These are phyloP conservation scores for Fukomys damarensis DNA, from an alignment of 2,113 vertebrate genomes.

Conservation along the genomic window DNA sequence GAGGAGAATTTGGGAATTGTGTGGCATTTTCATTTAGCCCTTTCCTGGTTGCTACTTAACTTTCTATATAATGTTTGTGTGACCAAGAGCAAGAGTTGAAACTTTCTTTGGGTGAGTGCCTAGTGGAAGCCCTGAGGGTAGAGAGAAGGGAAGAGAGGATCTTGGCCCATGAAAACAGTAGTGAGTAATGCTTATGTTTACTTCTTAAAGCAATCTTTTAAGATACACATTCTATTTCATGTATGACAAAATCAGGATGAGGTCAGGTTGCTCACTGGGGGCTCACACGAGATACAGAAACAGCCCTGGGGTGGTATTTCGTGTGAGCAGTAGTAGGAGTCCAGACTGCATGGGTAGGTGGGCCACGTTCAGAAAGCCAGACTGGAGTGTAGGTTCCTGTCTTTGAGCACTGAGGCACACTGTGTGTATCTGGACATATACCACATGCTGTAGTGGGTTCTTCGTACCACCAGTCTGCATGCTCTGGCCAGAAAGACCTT, in stretches of 20 bases:
- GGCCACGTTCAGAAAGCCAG: fast-evolving
- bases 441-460: fast-evolving
- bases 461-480: too few species aligned
- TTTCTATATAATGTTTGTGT: neutral
- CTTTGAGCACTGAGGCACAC: fast-evolving
- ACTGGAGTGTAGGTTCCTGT: neutral
- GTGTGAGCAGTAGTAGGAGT: fast-evolving
- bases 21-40: neutral
- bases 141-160: neutral
- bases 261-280: neutral
- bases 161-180: fast-evolving
- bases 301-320: neutral
- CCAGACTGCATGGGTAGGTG: neutral
- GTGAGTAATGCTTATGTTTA: neutral
- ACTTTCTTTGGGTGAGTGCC: neutral
- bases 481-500: fast-evolving
- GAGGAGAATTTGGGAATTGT: neutral
- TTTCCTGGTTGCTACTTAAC: neutral
- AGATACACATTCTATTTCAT: neutral
- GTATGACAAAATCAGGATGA: neutral
- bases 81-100: neutral
- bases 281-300: neutral
- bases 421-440: fast-evolving
- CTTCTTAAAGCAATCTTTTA: neutral
- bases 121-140: neutral